Evolutionary conservation across 2,797 vertebrate species (phyloP).

Genomic region (Sebastes umbrosus): DNA sequence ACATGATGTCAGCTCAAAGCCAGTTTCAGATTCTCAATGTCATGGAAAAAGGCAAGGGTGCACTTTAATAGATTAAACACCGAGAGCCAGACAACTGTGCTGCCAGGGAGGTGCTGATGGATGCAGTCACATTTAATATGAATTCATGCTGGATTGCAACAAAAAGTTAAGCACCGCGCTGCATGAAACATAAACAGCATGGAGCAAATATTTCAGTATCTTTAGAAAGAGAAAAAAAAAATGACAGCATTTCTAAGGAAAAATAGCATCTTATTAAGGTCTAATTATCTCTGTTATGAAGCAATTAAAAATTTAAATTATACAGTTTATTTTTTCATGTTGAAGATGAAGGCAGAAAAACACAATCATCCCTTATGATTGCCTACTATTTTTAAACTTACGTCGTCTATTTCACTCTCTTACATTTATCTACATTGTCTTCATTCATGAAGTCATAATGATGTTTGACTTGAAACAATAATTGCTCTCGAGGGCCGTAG

Average conservation of each 20-base stretch:
- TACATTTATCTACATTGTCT: background rate
- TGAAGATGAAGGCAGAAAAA: background rate
- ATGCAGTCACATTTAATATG: slow-evolving; percentile 77
- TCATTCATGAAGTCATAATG: slow-evolving; percentile 36
- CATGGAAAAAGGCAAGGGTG: slow-evolving; percentile 74
- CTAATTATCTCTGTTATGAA: background rate
- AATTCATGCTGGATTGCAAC: slow-evolving; percentile 64
- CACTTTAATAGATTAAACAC: slow-evolving; percentile 86
- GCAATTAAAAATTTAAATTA: background rate
- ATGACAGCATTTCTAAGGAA: background rate
- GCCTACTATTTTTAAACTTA: background rate
- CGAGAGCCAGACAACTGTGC: slow-evolving; percentile 71
- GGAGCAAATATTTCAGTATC: slow-evolving; percentile 18
- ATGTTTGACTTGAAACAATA: slow-evolving; percentile 44
- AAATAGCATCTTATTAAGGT: background rate
- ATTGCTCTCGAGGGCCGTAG: slow-evolving; percentile 18
- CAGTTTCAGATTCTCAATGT: slow-evolving; percentile 82
- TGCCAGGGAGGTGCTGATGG: slow-evolving; percentile 80
- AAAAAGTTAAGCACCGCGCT: slow-evolving; percentile 26
- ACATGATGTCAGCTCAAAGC: slow-evolving; percentile 84
- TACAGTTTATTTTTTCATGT: background rate
- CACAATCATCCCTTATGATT: background rate
- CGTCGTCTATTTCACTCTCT: background rate
- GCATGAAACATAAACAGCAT: slow-evolving; percentile 28
- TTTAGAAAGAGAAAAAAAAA: slow-evolving; percentile 2